Base-by-base conservation (phyloP, 2,888 invertebrate species). In the Apodemia zela region DNA sequence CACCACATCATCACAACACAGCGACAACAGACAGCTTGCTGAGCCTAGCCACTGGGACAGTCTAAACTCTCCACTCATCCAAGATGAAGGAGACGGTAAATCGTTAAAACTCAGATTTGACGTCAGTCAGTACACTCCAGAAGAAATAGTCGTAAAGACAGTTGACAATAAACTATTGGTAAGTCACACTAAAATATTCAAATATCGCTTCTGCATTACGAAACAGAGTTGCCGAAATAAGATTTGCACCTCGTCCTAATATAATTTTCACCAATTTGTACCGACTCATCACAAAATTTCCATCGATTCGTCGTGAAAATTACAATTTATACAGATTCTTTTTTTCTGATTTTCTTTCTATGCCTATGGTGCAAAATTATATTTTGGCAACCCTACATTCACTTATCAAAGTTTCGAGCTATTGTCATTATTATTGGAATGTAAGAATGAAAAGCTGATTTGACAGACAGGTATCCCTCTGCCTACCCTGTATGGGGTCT, bases 121-220 rank as follows among this genome's bases (percentile, higher is more conserved):
- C 85, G 98, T 99, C 74, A 97, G 98, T 80, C 98, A 99, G 89
- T 99, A 99, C 92, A 96, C 97, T 64, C 97, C 97, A 61, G 99
- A 99, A 89, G 99, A 99, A 93, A 98, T 99, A 82, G 97, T 98
- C 81, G 98, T 99, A 71, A 99, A 98, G 93, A 99, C 99, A 71
- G 97, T 98, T 74, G 99, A 99, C 93, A 98, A 98, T 93, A 97
- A 98, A 94, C 94, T 99, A 82, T 93, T 98, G 94, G 97, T 97
- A 85, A 94, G 95, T 88, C 61, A 15, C 45, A 29, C 5, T 29
- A 45, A 1, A 47, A 47, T 47, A n/a, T 47, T 17, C 2, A 47
- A 38, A 38, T 4, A 38, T 15, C 4, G 15, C 4, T 7, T 17
- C 5, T 17, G n/a, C 45, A 45, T 45, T 45, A n/a, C 11, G 15